Conservation (phyloP, 35 echinoderm and acorn worm species). For the Ophiothrix spiculata region DNA sequence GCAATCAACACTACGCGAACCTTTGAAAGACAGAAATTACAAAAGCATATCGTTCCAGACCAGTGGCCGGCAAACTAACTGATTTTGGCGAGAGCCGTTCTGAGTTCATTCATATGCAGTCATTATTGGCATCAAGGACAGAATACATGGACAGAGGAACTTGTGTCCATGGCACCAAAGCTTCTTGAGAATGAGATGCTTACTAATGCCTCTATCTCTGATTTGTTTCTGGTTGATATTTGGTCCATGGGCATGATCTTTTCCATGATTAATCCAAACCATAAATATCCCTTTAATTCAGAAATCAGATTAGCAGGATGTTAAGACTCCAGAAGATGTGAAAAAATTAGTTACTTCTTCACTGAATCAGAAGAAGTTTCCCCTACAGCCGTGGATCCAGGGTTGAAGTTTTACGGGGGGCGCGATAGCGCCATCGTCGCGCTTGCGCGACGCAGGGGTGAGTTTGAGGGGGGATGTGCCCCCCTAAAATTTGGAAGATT, state of each 20-base stretch:
- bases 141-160: neutral
- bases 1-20: conserved; percentile 30
- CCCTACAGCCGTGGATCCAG: too few species aligned
- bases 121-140: conserved; percentile 14
- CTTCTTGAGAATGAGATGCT: neutral
- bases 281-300: conserved; percentile 13
- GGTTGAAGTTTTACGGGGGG: too few species aligned
- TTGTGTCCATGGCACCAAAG: neutral
- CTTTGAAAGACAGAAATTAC: neutral
- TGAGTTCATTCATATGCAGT: conserved; percentile 33
- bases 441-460: too few species aligned
- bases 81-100: conserved; percentile 43
- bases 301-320: conserved; percentile 2
- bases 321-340: neutral
- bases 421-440: too few species aligned
- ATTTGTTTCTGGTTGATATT: neutral
- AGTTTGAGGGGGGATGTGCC: too few species aligned
- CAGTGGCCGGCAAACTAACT: conserved; percentile 30
- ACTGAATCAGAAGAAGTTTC: neutral
- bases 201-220: neutral
- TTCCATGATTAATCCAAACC: conserved; percentile 1
- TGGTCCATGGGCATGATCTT: neutral
- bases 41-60: conserved; percentile 1
- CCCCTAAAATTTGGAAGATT: too few species aligned
- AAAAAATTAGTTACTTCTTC: neutral